phyloP scores from a whole-genome alignment of 2,797 vertebrate species.

The Anguilla anguilla region DNA sequence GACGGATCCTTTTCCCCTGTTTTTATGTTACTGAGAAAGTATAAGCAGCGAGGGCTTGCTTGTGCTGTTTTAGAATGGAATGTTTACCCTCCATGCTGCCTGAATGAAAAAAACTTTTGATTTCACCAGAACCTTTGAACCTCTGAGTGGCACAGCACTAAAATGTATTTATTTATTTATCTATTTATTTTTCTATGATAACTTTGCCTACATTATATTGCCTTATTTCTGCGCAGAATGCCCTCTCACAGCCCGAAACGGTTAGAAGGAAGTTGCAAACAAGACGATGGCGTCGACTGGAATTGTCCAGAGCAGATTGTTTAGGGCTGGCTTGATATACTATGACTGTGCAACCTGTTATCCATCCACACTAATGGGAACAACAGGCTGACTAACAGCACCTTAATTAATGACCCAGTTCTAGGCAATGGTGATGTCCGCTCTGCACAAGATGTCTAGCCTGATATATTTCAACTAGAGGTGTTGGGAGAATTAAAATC shows the following conservation, averaged over 20 bases:
- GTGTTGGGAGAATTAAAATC: not conserved
- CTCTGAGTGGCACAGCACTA: too few species aligned
- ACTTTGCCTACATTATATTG: too few species aligned
- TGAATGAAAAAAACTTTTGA: too few species aligned
- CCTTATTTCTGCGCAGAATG: too few species aligned
- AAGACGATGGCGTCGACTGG: not conserved
- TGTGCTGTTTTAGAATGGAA: too few species aligned
- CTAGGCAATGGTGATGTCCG: not conserved
- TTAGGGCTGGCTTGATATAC: not conserved
- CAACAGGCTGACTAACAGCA: not conserved
- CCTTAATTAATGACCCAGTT: constrained; percentile 6
- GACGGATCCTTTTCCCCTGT: too few species aligned
- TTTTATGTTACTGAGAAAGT: too few species aligned
- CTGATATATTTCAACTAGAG: not conserved
- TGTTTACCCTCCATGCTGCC: too few species aligned
- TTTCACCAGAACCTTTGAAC: too few species aligned
- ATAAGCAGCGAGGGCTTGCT: too few species aligned
- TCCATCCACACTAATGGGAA: not conserved
- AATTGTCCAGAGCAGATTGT: not conserved
- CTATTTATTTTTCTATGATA: not conserved
- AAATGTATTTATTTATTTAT: too few species aligned
- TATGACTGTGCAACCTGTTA: not conserved
- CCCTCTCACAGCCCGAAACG: not conserved
- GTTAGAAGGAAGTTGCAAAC: not conserved
- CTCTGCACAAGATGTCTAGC: not conserved